Evolutionary conservation across 1,140 invertebrate genomes (phyloP).

Genomic region (Drosophila ambigua): DNA sequence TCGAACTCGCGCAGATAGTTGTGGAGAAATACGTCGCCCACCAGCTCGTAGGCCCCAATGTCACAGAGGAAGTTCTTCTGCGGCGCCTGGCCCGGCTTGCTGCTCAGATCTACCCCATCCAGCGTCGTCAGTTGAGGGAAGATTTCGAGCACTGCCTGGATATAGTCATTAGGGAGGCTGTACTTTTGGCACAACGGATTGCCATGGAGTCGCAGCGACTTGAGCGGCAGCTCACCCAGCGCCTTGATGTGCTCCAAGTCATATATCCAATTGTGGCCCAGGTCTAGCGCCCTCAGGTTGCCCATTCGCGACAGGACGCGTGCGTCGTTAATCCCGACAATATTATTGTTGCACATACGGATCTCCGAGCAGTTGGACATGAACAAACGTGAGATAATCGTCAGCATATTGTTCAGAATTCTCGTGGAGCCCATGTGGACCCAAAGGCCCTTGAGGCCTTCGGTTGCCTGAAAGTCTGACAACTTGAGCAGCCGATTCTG

Average conservation of each 20-base stretch:
- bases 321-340: conserved; percentile 34
- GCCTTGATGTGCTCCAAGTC: conserved; percentile 44
- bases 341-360: conserved; percentile 60
- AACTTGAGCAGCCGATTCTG: conserved; percentile 65
- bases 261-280: conserved; percentile 70
- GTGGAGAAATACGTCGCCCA: conserved; percentile 52
- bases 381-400: conserved; percentile 53
- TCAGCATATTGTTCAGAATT: conserved; percentile 48
- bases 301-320: conserved; percentile 49
- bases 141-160: conserved; percentile 81
- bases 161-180: conserved; percentile 82
- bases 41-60: conserved; percentile 61
- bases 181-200: conserved; percentile 85
- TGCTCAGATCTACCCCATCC: conserved; percentile 58
- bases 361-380: conserved; percentile 63
- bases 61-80: conserved; percentile 73
- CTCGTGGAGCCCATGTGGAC: conserved; percentile 55
- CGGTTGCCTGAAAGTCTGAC: conserved; percentile 53
- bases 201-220: conserved; percentile 83
- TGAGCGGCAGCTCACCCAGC: conserved; percentile 51
- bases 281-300: conserved; percentile 61
- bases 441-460: conserved; percentile 54
- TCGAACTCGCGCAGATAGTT: conserved; percentile 60
- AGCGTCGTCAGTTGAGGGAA: conserved; percentile 77
- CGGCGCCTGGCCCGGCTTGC: conserved; percentile 32